Conservation (phyloP, 2,888 invertebrate species). For the Drosophila nr. medialis region DNA sequence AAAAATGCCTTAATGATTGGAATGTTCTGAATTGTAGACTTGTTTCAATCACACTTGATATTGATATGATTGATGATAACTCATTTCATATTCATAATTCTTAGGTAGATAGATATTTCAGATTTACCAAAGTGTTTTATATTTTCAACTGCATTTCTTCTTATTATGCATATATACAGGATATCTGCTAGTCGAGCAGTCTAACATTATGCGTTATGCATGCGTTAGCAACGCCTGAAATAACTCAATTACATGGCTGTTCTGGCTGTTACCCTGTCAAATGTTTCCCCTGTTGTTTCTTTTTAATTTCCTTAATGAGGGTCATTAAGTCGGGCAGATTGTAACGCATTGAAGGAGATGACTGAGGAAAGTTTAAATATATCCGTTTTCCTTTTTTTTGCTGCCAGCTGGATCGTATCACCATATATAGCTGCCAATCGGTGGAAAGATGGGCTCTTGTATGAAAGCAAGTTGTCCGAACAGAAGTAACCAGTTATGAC, state of each 20-base stretch:
- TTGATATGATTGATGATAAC: too few species aligned
- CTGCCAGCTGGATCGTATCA: neutral
- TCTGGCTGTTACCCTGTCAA: conserved; percentile 58
- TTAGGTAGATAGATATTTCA: neutral
- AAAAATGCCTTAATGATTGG: neutral
- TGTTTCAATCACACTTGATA: too few species aligned
- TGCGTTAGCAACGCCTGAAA: conserved; percentile 51
- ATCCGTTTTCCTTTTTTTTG: too few species aligned
- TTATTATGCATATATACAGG: neutral
- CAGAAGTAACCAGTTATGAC: neutral
- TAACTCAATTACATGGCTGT: conserved; percentile 72
- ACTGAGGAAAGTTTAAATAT: neutral
- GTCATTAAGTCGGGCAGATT: neutral
- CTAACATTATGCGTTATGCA: conserved; percentile 12
- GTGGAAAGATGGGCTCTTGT: too few species aligned
- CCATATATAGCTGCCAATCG: neutral
- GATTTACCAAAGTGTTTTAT: neutral
- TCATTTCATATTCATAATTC: neutral
- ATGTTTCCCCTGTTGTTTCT: conserved; percentile 26
- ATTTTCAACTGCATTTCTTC: neutral
- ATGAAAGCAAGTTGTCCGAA: neutral
- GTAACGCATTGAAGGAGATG: neutral
- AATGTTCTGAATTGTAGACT: neutral
- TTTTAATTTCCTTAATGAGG: conserved; percentile 1
- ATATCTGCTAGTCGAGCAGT: conserved; percentile 2